Evolutionary conservation across 2,113 vertebrate species (phyloP).

Genomic region (Erpornis zantholeuca): DNA sequence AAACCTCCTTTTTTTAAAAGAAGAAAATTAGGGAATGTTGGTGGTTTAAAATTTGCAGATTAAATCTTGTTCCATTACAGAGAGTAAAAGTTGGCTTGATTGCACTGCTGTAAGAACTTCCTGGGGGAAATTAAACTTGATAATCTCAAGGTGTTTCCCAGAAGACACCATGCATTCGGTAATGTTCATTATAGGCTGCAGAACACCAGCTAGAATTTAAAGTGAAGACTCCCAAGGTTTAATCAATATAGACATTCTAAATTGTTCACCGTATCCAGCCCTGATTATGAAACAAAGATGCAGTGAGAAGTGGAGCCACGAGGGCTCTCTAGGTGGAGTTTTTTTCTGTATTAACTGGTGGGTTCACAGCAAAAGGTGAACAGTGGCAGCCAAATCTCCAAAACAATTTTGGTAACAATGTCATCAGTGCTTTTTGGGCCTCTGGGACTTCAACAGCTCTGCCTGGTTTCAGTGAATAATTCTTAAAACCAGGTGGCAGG

Average conservation of each 20-base stretch:
- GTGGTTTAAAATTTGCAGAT: constrained; percentile 34
- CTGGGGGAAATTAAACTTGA: constrained; percentile 66
- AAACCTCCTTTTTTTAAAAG: neutral
- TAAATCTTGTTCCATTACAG: constrained; percentile 60
- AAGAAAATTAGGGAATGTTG: neutral
- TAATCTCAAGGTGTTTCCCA: constrained; percentile 62
- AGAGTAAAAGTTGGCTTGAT: constrained; percentile 51
- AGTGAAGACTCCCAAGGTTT: constrained; percentile 49
- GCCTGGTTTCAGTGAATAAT: neutral
- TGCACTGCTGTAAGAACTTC: constrained; percentile 57
- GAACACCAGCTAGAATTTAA: constrained; percentile 43
- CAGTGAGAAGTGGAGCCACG: neutral
- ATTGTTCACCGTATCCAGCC: constrained; percentile 5
- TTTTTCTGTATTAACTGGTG: neutral
- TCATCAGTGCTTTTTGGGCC: neutral
- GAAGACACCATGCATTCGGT: neutral
- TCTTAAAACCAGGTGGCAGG: neutral
- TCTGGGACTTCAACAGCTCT: neutral
- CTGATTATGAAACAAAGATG: neutral
- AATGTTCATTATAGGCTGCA: constrained; percentile 59
- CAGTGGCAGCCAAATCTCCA: neutral
- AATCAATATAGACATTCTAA: constrained; percentile 66
- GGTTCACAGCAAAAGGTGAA: neutral
- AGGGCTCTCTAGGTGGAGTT: neutral
- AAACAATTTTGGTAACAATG: neutral